A percentile compares a stretch with the other conserved stretches of the same genome.
Evolutionary conservation across 30 jellyfish, hydroid and myxozoan genomes (phyloP).

Genomic region (Aurelia sp.): DNA sequence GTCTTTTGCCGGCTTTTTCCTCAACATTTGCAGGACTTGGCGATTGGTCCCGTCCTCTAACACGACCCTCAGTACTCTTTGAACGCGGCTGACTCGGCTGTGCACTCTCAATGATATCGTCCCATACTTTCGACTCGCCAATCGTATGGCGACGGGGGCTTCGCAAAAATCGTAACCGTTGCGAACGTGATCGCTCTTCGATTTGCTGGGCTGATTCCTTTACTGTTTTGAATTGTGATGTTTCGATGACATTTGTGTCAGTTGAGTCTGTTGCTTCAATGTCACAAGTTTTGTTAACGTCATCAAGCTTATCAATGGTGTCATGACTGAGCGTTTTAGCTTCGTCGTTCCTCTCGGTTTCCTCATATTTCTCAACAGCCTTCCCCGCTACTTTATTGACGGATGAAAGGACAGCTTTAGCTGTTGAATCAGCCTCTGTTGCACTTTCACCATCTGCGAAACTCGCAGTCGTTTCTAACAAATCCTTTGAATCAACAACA

Average conservation of each 20-base stretch:
- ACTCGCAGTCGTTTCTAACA: too few relatives aligned
- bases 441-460: too few relatives aligned
- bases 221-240: slow-evolving; percentile 64
- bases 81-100: slow-evolving; percentile 26
- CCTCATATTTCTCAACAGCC: neutral
- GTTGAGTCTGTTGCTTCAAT: neutral
- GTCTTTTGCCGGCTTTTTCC: neutral
- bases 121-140: slow-evolving; percentile 36
- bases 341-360: neutral
- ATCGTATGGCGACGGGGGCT: slow-evolving; percentile 79
- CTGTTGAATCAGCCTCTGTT: too few relatives aligned
- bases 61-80: slow-evolving; percentile 31
- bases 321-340: neutral
- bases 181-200: slow-evolving; percentile 35
- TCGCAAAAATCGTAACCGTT: slow-evolving; percentile 46
- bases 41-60: neutral
- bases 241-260: slow-evolving; percentile 23
- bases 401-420: neutral
- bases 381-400: neutral
- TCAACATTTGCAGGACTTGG: slow-evolving; percentile 24
- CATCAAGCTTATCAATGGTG: too few relatives aligned
- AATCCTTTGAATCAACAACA: too few relatives aligned
- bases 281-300: neutral
- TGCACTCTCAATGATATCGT: slow-evolving; percentile 2
- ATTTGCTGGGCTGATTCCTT: slow-evolving; percentile 56